Percentiles rank a stretch among this genome's conserved stretches.
These are phyloP conservation scores for Poecilia gillii DNA, from an alignment of 2,797 vertebrate genomes.

Conservation along the genomic window DNA sequence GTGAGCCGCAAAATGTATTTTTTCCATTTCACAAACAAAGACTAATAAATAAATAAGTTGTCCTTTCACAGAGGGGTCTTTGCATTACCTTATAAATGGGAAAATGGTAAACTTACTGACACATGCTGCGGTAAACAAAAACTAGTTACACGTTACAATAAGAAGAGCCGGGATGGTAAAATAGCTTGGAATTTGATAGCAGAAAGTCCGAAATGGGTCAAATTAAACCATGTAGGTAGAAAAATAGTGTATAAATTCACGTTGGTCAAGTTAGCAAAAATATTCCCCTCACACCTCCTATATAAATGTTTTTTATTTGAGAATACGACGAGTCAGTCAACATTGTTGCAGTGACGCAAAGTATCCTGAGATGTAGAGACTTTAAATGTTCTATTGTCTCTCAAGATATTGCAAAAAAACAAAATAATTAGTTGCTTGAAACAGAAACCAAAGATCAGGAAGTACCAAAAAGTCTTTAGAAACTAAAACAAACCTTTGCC, in stretches of 20 bases:
- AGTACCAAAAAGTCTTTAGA: not conserved
- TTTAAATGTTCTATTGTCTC: not conserved
- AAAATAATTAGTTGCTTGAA: not conserved
- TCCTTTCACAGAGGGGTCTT: not conserved
- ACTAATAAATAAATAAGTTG: not conserved
- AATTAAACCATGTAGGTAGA: too few relatives aligned
- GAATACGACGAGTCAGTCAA: not conserved
- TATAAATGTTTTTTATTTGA: not conserved
- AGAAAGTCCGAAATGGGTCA: too few relatives aligned
- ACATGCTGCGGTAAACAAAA: not conserved
- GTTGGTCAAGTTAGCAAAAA: not conserved
- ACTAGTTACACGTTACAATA: not conserved
- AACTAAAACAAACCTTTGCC: not conserved
- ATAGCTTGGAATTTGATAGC: not conserved
- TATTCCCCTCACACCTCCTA: not conserved
- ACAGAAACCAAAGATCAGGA: not conserved
- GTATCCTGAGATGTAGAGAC: not conserved
- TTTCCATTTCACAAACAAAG: not conserved
- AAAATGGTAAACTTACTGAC: not conserved
- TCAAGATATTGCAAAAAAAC: not conserved
- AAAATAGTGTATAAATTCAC: not conserved
- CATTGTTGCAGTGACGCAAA: too few relatives aligned
- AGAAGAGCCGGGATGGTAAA: not conserved
- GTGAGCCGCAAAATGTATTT: not conserved
- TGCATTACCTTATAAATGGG: not conserved